Evolutionary conservation across 2,113 vertebrate genomes (phyloP), one percentile per base, ranked within the genome.

Genomic region (Ranitomeya imitator): DNA sequence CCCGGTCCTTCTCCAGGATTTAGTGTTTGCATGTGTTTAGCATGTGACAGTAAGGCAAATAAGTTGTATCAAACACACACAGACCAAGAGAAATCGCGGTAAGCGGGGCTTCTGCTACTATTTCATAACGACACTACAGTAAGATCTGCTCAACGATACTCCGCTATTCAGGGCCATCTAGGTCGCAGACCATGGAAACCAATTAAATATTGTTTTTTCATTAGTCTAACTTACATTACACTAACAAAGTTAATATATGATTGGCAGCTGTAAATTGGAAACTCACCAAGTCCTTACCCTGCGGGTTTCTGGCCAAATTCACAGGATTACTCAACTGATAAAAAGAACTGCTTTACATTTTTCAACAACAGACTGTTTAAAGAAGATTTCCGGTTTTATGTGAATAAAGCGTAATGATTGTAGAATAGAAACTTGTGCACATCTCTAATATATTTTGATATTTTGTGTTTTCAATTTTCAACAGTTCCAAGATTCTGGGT

Each of bases 181-280:
- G 54, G 7, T 60, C 59, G 18, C 18, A 79, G 55, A 12, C 78
- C n/a, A 31, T 81, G 59, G 57, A 26, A 81, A 81, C 79, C 79
- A 31, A 31, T 81, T 31, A 60, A 60, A 60, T 81, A 31, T 81
- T 81, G 57, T 61, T 81, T 81, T 81, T 81, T 81, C 23, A 81
- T 80, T 80, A 59, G 78, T 57, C 55, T 80, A 80, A 61, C 55
- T 81, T 81, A 31, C 79, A 81, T 60, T 81, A 81, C 15, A 60
- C 55, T 59, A 81, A 60, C 55, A 81, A 31, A 81, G 55, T 37
- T 81, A 81, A 81, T 81, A 81, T 81, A 60, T 81, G 79, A 81
- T 81, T 81, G 79, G 79, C 59, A 37, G 55, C 26, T 81, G 59
- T 60, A 81, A 37, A 81, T 37, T 26, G n/a, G n/a, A 81, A 81